Percentiles rank a stretch among this genome's conserved stretches.
These are phyloP conservation scores for Tinamus guttatus DNA, from an alignment of 2,113 vertebrate genomes.

Conservation along the genomic window DNA sequence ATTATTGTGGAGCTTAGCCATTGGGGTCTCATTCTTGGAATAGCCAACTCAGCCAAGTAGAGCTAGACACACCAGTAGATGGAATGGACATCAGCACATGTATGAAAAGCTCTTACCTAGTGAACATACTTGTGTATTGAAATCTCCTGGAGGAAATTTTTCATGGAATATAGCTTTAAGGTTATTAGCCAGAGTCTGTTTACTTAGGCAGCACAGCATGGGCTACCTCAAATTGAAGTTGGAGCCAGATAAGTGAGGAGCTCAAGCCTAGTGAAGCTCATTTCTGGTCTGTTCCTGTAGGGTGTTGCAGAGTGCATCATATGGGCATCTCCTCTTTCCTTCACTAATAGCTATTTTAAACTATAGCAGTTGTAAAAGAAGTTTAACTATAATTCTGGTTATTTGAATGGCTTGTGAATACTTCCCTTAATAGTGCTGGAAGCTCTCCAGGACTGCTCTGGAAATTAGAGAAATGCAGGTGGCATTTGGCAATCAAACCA, in stretches of 20 bases:
- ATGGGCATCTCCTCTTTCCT: background rate
- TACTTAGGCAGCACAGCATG: background rate
- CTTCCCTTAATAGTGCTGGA: background rate
- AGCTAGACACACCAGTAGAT: background rate
- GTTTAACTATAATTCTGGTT: background rate
- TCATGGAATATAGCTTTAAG: background rate
- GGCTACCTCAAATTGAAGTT: background rate
- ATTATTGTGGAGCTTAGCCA: background rate
- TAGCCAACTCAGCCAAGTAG: background rate
- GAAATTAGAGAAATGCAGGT: background rate
- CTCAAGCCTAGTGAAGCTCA: background rate
- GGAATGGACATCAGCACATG: background rate
- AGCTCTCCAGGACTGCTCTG: background rate
- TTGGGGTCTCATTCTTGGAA: background rate
- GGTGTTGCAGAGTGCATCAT: background rate
- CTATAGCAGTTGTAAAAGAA: background rate
- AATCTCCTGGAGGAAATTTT: background rate
- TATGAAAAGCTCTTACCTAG: background rate
- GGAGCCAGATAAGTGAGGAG: background rate
- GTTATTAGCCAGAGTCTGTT: background rate
- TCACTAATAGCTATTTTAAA: background rate
- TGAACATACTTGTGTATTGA: background rate
- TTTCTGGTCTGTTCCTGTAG: background rate
- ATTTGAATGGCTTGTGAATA: background rate
- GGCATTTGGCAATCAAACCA: background rate